These are phyloP conservation scores for Bucco capensis DNA, from an alignment of 2,113 vertebrate species.

Conservation along the genomic window DNA sequence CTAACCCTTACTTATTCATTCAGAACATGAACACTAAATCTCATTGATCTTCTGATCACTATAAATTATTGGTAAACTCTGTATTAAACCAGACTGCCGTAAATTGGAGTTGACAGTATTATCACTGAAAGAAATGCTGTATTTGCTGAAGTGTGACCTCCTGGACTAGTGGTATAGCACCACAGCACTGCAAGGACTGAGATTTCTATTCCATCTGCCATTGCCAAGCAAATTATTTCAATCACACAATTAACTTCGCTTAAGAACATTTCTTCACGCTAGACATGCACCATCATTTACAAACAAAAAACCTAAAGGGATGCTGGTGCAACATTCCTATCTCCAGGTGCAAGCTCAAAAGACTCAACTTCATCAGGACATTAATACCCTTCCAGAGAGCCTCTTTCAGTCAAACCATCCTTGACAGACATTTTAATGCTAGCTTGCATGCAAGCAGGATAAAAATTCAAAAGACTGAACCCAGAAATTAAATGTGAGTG, in stretches of 20 bases:
- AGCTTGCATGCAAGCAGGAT: background rate
- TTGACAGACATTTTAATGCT: background rate
- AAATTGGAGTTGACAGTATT: constrained; percentile 64
- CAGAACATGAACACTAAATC: constrained; percentile 35
- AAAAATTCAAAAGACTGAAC: background rate
- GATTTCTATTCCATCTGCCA: background rate
- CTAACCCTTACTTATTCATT: constrained; percentile 39
- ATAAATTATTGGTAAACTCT: constrained; percentile 70
- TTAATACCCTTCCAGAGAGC: background rate
- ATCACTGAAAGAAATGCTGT: constrained; percentile 42
- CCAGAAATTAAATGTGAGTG: background rate
- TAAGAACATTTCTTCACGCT: background rate
- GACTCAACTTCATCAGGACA: background rate
- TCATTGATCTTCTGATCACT: constrained; percentile 67
- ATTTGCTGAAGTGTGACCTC: constrained; percentile 19
- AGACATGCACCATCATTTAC: background rate
- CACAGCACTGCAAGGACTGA: background rate
- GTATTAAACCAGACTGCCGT: constrained; percentile 35
- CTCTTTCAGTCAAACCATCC: background rate
- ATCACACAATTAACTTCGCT: background rate
- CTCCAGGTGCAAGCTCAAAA: background rate
- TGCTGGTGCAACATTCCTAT: background rate
- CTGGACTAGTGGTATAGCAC: background rate
- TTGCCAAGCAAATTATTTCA: background rate
- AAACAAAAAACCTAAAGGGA: background rate